Evolutionary conservation across 2,888 invertebrate species (phyloP).

Genomic region (Ornithoptera priamus): DNA sequence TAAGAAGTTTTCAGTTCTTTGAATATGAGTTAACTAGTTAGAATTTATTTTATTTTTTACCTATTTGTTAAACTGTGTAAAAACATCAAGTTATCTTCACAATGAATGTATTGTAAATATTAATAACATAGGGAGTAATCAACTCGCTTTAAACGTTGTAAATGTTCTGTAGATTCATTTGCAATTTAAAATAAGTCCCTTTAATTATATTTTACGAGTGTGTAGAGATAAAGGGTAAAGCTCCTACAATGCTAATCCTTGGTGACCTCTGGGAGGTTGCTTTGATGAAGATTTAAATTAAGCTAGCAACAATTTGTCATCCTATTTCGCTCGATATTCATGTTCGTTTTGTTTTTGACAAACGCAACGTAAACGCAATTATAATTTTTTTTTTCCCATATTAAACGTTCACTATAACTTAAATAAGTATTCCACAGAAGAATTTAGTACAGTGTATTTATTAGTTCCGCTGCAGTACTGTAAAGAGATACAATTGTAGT

Average conservation of each 20-base stretch:
- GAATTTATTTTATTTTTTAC: no score
- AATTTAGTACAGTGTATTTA: neutral
- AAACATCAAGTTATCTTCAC: neutral
- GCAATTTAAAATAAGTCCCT: slow-evolving; percentile 13
- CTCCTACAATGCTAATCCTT: neutral
- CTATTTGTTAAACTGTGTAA: neutral
- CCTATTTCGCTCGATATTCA: neutral
- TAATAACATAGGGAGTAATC: neutral
- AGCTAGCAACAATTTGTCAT: neutral
- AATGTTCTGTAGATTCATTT: slow-evolving; percentile 4
- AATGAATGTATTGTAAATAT: neutral
- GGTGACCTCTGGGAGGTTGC: neutral
- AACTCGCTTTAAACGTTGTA: neutral
- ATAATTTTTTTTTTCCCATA: neutral
- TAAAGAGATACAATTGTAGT: neutral
- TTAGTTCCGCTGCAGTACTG: neutral
- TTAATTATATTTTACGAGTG: neutral
- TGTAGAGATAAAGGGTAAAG: neutral
- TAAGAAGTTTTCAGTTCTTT: neutral
- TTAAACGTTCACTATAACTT: neutral
- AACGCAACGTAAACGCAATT: neutral
- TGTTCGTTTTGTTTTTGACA: neutral
- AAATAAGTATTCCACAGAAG: neutral
- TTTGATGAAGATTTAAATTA: slow-evolving; percentile 1
- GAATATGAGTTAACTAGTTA: neutral